phyloP scores from a whole-genome alignment of 1,140 invertebrate genomes.

The Drosophila persimilis region DNA sequence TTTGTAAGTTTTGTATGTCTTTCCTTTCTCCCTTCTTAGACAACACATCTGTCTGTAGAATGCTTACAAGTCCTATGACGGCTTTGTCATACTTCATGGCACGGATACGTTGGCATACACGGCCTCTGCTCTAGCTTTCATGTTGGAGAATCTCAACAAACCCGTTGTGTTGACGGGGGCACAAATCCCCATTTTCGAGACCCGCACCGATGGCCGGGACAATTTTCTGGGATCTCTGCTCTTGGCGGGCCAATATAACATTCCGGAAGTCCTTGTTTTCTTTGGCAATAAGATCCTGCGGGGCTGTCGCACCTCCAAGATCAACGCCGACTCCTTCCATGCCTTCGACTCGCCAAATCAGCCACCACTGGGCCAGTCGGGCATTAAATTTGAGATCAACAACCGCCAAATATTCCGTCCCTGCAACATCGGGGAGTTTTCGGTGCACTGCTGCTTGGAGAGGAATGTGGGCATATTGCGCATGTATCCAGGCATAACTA shows the following conservation, averaged over 20 bases:
- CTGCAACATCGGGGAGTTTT: slow-evolving; percentile 88
- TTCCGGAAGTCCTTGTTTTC: slow-evolving; percentile 96
- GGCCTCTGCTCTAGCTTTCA: slow-evolving; percentile 96
- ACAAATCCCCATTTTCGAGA: slow-evolving; percentile 95
- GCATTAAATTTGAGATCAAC: slow-evolving; percentile 90
- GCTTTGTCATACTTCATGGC: slow-evolving; percentile 97
- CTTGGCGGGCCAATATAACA: slow-evolving; percentile 93
- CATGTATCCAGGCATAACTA: slow-evolving; percentile 95
- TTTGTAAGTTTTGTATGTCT: slow-evolving; percentile 85
- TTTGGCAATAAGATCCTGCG: slow-evolving; percentile 94
- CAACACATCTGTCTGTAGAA: slow-evolving; percentile 84
- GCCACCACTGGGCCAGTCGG: slow-evolving; percentile 89
- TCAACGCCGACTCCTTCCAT: slow-evolving; percentile 90
- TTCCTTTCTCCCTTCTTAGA: not conserved
- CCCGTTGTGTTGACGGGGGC: slow-evolving; percentile 95
- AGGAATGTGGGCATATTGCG: slow-evolving; percentile 92
- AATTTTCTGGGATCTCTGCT: slow-evolving; percentile 96
- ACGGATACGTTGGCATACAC: slow-evolving; percentile 98
- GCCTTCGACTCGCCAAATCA: slow-evolving; percentile 96
- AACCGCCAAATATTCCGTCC: slow-evolving; percentile 90
- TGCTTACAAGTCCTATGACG: slow-evolving; percentile 92
- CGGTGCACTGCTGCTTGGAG: slow-evolving; percentile 89
- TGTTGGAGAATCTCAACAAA: slow-evolving; percentile 97
- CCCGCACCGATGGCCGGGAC: slow-evolving; percentile 93
- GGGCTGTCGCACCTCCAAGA: slow-evolving; percentile 94